phyloP scores from a whole-genome alignment of 2,113 vertebrate genomes.

The Myotis davidii region DNA sequence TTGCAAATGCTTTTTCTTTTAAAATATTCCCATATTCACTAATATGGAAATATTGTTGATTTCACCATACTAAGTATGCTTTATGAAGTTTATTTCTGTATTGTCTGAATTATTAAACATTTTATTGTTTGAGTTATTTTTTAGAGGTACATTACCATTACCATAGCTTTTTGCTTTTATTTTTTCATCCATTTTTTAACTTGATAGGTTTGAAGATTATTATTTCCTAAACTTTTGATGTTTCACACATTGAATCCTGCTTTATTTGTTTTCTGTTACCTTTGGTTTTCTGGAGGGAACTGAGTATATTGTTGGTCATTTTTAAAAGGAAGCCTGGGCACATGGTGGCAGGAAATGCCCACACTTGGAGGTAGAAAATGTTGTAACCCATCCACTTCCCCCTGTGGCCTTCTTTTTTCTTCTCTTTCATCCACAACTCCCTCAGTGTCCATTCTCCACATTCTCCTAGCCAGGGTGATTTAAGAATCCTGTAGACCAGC shows the following conservation, averaged over 20 bases:
- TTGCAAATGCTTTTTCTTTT: neutral
- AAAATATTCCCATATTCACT: neutral
- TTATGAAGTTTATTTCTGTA: constrained; percentile 18
- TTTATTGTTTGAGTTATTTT: constrained; percentile 31
- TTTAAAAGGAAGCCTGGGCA: neutral
- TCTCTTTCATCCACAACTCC: neutral
- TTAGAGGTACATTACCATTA: neutral
- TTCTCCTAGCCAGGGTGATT: neutral
- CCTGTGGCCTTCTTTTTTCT: neutral
- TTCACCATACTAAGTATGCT: neutral
- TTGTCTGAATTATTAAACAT: neutral
- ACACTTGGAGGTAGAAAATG: too few species aligned
- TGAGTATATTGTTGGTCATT: neutral
- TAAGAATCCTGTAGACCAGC: neutral
- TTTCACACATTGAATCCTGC: neutral
- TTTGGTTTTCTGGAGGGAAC: neutral
- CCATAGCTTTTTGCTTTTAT: neutral
- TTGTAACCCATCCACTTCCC: neutral
- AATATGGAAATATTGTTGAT: neutral
- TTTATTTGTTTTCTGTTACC: neutral
- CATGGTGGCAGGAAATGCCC: too few species aligned
- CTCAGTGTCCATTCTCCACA: neutral
- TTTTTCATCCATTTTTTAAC: neutral
- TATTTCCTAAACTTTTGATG: neutral
- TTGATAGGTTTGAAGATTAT: neutral